Conservation (phyloP, 2,888 invertebrate species). For the Callimorpha dominula region DNA sequence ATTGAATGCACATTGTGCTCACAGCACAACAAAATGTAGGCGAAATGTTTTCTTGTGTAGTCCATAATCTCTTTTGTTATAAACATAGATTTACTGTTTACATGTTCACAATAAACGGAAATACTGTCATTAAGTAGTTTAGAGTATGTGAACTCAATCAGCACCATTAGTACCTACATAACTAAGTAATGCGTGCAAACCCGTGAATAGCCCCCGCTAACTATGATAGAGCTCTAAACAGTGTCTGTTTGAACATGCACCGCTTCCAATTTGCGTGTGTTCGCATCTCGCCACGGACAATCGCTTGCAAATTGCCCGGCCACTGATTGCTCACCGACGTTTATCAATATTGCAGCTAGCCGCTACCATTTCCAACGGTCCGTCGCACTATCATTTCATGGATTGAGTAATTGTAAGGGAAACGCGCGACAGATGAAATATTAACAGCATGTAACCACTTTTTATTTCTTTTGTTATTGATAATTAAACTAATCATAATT, state of each 20-base stretch:
- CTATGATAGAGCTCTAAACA: slow-evolving; percentile 63
- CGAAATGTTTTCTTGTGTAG: slow-evolving; percentile 2
- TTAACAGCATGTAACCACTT: slow-evolving; percentile 60
- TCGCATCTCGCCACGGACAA: slow-evolving; percentile 81
- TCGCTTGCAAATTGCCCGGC: slow-evolving; percentile 81
- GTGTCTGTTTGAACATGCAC: slow-evolving; percentile 69
- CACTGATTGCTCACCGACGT: slow-evolving; percentile 80
- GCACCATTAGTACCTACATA: slow-evolving; percentile 18
- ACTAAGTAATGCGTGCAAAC: slow-evolving; percentile 42
- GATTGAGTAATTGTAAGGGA: slow-evolving; percentile 55
- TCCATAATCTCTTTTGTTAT: slow-evolving; percentile 8
- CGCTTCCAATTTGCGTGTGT: slow-evolving; percentile 77
- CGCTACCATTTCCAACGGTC: slow-evolving; percentile 54
- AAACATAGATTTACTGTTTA: slow-evolving; percentile 7
- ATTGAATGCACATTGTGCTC: slow-evolving; percentile 28
- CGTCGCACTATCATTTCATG: slow-evolving; percentile 56
- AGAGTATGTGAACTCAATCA: slow-evolving; percentile 30
- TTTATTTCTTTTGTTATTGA: slow-evolving; percentile 65
- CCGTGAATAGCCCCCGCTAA: slow-evolving; percentile 39
- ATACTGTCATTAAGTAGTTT: slow-evolving; percentile 10
- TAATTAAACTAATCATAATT: slow-evolving; percentile 70
- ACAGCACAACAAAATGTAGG: slow-evolving; percentile 17
- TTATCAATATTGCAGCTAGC: slow-evolving; percentile 80
- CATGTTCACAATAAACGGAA: background rate
- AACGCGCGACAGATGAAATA: slow-evolving; percentile 63